Conservation (phyloP, 2,113 vertebrate species). For the Paratilapia polleni region DNA sequence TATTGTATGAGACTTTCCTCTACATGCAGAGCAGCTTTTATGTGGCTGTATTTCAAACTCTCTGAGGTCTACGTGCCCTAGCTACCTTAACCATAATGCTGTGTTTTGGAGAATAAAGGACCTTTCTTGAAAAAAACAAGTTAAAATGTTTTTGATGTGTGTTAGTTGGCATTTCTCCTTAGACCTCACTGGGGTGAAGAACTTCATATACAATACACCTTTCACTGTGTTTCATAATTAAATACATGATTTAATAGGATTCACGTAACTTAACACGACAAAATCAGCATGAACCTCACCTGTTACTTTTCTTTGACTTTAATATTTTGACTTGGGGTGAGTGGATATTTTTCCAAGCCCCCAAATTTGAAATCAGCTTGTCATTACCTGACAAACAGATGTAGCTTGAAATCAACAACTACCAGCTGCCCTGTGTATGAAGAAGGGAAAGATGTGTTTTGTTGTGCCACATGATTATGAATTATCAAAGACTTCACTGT, state of each 20-base stretch:
- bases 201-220: not conserved
- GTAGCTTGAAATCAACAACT: not conserved
- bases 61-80: not conserved
- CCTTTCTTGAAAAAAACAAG: not conserved
- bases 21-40: not conserved
- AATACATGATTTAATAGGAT: not conserved
- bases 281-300: accelerated
- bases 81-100: not conserved
- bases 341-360: not conserved
- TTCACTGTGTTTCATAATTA: not conserved
- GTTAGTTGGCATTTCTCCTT: not conserved
- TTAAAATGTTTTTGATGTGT: not conserved
- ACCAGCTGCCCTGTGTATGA: not conserved
- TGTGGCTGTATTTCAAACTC: not conserved
- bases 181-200: not conserved
- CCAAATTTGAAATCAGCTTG: not conserved
- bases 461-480: not conserved
- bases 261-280: not conserved
- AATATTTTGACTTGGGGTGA: not conserved
- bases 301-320: not conserved
- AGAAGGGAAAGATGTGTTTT: not conserved
- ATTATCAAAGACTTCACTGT: no score
- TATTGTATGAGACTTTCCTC: not conserved
- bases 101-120: not conserved
- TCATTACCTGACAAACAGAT: not conserved